These are phyloP conservation scores for Verasper variegatus DNA, from an alignment of 2,113 vertebrate genomes.

Conservation along the genomic window DNA sequence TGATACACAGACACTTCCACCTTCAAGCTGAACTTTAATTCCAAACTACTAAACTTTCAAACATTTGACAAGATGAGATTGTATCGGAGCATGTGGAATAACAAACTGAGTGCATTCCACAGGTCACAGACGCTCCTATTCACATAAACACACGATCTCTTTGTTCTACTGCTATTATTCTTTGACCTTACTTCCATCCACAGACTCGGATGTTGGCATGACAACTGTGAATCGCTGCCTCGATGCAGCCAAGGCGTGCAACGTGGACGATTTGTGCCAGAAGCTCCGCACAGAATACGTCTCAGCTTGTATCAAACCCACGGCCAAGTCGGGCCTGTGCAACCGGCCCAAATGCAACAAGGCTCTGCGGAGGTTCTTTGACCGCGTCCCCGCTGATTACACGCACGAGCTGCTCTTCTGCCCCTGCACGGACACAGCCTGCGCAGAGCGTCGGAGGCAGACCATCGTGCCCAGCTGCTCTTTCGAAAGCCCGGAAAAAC, in stretches of 20 bases:
- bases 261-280: constrained; percentile 89
- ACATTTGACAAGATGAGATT: not conserved
- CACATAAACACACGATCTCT: not conserved
- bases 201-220: constrained; percentile 81
- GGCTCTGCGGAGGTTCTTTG: constrained; percentile 92
- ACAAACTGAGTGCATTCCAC: not conserved
- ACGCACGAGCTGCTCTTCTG: constrained; percentile 94
- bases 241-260: constrained; percentile 90
- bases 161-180: constrained; percentile 8
- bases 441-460: constrained; percentile 91
- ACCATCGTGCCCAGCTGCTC: constrained; percentile 95
- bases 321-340: constrained; percentile 82
- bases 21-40: constrained; percentile 16
- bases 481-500: constrained; percentile 85
- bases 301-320: constrained; percentile 86
- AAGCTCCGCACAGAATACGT: constrained; percentile 92
- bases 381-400: constrained; percentile 88
- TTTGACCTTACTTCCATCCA: constrained; percentile 39
- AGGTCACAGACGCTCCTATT: not conserved
- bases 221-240: constrained; percentile 89
- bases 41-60: not conserved
- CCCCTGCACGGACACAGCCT: constrained; percentile 89
- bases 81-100: not conserved
- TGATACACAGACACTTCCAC: constrained; percentile 5
- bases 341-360: constrained; percentile 88